Percentiles rank a stretch among this genome's conserved stretches.
These are phyloP conservation scores for Propsilocerus akamusi DNA, from an alignment of 1,140 invertebrate species.

Conservation along the genomic window DNA sequence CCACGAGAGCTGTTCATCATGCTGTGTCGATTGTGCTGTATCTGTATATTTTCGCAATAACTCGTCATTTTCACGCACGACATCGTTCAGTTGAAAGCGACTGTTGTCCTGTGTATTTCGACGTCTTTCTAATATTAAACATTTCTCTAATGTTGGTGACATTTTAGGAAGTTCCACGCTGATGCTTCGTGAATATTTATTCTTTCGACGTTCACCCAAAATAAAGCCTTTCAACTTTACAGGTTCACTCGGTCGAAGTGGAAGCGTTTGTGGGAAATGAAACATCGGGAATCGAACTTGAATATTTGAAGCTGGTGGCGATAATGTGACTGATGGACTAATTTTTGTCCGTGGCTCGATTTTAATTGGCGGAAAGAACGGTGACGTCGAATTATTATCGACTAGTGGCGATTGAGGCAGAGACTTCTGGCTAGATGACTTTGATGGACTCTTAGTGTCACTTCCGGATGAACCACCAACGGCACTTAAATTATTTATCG, in stretches of 20 bases:
- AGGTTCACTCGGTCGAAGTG: background rate
- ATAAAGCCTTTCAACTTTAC: background rate
- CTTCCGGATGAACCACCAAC: too few species aligned
- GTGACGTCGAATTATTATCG: too few species aligned
- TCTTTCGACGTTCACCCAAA: background rate
- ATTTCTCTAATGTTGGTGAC: background rate
- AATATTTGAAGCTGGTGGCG: too few species aligned
- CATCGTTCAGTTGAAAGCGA: background rate
- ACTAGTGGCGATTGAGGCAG: too few species aligned
- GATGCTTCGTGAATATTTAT: background rate
- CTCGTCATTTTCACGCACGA: background rate
- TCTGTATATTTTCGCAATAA: background rate
- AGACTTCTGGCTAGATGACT: too few species aligned
- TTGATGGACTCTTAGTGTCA: too few species aligned
- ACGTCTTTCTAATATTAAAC: background rate
- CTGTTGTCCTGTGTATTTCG: background rate
- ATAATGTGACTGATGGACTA: too few species aligned
- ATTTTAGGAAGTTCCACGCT: background rate
- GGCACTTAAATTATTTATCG: slow-evolving; percentile 1
- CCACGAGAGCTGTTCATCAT: too few species aligned
- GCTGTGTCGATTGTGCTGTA: background rate
- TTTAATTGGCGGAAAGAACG: too few species aligned
- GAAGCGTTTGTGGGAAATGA: too few species aligned
- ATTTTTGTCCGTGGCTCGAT: too few species aligned
- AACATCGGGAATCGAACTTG: too few species aligned